Conservation (phyloP, 2,888 invertebrate genomes). For the Cactoblastis cactorum region DNA sequence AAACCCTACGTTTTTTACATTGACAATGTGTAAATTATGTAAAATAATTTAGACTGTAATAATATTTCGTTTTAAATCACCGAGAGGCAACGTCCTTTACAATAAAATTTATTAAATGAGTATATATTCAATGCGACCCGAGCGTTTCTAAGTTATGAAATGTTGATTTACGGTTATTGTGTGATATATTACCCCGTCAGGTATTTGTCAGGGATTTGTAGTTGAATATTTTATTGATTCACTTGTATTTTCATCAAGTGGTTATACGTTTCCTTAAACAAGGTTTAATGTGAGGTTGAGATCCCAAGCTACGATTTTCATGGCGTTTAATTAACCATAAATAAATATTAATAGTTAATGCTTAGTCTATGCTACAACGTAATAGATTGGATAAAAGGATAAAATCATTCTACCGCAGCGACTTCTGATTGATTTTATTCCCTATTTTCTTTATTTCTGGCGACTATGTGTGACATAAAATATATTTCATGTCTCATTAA, state of each 20-base stretch:
- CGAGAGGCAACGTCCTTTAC: background rate
- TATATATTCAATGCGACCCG: background rate
- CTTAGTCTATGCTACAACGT: too few relatives aligned
- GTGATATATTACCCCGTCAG: background rate
- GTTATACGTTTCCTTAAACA: too few relatives aligned
- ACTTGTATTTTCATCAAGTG: conserved; percentile 38
- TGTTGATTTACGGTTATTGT: background rate
- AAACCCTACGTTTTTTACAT: background rate
- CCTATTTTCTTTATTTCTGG: too few relatives aligned
- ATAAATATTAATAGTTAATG: too few relatives aligned
- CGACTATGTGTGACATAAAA: too few relatives aligned
- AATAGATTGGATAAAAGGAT: too few relatives aligned
- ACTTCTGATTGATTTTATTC: too few relatives aligned
- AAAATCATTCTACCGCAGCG: too few relatives aligned
- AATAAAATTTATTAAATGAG: background rate
- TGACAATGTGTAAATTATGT: background rate
- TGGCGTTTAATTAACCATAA: too few relatives aligned
- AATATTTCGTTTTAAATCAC: background rate
- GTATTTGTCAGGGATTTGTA: background rate
- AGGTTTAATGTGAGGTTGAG: too few relatives aligned
- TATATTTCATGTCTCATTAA: too few relatives aligned
- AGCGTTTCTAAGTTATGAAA: background rate
- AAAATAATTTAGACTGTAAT: background rate
- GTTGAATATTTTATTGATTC: background rate
- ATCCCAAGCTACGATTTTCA: too few relatives aligned